These are phyloP conservation scores for Penelope pileata DNA, from an alignment of 2,113 vertebrate genomes.

Conservation along the genomic window DNA sequence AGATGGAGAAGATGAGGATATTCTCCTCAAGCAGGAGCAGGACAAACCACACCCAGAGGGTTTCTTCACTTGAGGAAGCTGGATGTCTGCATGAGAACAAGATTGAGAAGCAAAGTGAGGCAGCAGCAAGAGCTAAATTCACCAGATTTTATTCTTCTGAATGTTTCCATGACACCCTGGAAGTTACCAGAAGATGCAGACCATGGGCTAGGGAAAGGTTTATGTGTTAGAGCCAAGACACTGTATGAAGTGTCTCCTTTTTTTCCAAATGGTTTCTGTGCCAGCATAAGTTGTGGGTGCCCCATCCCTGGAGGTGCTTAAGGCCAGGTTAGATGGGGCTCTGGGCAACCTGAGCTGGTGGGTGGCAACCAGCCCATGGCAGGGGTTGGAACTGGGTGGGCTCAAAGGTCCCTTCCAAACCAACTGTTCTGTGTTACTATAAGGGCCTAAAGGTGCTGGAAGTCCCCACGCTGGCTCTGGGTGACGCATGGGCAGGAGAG, in stretches of 20 bases:
- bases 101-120: background rate
- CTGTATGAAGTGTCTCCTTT: background rate
- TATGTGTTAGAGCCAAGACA: too few relatives aligned
- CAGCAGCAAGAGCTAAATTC: background rate
- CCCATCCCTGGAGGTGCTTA: background rate
- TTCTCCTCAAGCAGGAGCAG: background rate
- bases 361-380: background rate
- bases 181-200: constrained; percentile 4
- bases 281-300: background rate
- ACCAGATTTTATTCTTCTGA: background rate
- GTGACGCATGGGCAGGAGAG: background rate
- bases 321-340: background rate
- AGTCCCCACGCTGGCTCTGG: background rate
- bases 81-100: background rate
- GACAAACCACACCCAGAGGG: background rate
- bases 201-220: background rate
- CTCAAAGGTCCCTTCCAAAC: background rate
- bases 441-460: background rate
- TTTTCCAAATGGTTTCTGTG: background rate
- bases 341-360: background rate
- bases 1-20: background rate
- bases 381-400: background rate
- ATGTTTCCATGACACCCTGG: background rate
- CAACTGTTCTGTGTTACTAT: background rate
- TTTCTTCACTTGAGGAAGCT: background rate